Evolutionary conservation across 2,888 invertebrate species (phyloP), one percentile per base, ranked within the genome.

Genomic region (Drosophila quinaria): DNA sequence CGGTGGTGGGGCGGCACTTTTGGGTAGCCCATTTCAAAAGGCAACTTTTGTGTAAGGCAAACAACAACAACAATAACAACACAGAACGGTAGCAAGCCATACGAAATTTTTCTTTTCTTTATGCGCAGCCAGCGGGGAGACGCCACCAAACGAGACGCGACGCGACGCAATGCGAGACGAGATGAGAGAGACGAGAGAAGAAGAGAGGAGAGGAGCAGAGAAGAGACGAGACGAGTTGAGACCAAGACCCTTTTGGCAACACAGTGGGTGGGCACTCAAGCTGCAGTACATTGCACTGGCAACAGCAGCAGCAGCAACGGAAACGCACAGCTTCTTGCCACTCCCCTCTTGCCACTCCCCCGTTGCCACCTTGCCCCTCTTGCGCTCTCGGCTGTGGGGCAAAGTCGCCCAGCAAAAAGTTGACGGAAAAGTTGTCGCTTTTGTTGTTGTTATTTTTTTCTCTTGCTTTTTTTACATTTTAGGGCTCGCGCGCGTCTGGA

Each of bases 101-200:
- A 87, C 90, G 90, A 86, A 89, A 89, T 85, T 87, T 85, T 88
- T 85, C 80, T 86, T 89, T 89, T 87, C 80, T 84, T 84, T 82
- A 74, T 89, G 84, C 81, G 68, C 86, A 82, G 80, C 86, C 80
- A 86, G 87, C 80, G 74, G 65, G 54, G 64, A 41, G 52, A 19
- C 51, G 61, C 55, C 55, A 44, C 55, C 44, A 51, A 39, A 49
- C 44, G 60, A 17, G 54, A 41, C 35, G 76, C 49, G 56, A 52
- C 49, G 59, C 49, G 71, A 15, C 19, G 54, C 33, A 55, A 44
- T 3, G 35, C 33, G 42, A 31, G 39, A 15, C 15, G 31, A 17
- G 29, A 50, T 46, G 46, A 25, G 41, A 39, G 51, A 70, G 67
- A 46, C 59, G 65, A 25, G 13, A 33, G 29, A 6, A 6, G 25